Conservation (phyloP, 2,113 vertebrate species). For the Oncorhynchus keta region DNA sequence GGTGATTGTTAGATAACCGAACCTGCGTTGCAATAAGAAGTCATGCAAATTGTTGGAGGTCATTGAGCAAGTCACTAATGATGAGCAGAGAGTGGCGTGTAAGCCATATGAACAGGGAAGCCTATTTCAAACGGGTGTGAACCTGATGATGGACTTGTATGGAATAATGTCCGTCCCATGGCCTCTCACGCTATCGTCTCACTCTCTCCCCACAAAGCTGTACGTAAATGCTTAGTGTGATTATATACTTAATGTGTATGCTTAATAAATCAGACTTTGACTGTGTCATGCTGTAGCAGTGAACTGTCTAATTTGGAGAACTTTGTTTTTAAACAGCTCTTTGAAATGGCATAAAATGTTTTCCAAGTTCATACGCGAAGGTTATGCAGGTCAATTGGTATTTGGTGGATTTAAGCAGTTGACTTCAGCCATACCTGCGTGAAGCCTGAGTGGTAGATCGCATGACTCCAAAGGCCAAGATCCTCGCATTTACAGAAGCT, state of each 20-base stretch:
- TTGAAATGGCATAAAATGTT: not conserved
- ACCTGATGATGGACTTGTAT: not conserved
- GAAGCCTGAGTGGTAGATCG: conserved; percentile 69
- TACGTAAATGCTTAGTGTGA: not conserved
- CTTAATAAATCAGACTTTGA: not conserved
- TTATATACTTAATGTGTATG: not conserved
- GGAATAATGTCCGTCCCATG: not conserved
- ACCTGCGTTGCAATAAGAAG: not conserved
- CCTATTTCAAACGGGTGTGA: not conserved
- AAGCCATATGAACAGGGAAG: not conserved
- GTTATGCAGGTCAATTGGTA: conserved; percentile 7
- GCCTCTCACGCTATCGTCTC: not conserved
- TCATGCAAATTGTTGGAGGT: not conserved
- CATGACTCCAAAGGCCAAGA: conserved; percentile 72
- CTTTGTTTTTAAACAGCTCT: not conserved
- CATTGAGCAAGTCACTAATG: not conserved
- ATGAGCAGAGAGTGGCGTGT: not conserved
- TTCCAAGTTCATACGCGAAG: conserved; percentile 21
- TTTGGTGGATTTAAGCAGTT: conserved; percentile 28
- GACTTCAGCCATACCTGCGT: conserved; percentile 55
- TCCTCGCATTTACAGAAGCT: conserved; percentile 61
- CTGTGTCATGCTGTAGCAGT: not conserved
- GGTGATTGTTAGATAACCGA: not conserved
- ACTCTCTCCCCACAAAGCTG: not conserved
- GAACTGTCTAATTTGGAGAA: not conserved